These are phyloP conservation scores for Molanna angustata DNA, from an alignment of 2,888 invertebrate species.

Conservation along the genomic window DNA sequence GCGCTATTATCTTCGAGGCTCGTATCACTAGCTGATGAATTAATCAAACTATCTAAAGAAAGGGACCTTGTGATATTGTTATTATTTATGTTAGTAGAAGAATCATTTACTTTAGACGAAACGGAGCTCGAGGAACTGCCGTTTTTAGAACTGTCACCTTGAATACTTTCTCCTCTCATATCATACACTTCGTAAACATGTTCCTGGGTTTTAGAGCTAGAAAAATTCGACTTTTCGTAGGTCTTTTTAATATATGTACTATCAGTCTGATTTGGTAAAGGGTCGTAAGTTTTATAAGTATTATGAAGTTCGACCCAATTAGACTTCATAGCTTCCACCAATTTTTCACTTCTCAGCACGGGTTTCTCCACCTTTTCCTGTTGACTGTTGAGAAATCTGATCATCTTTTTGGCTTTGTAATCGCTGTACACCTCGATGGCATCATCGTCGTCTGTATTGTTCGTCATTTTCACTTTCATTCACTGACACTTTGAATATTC, in stretches of 20 bases:
- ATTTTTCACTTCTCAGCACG: constrained; percentile 43
- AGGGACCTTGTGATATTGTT: constrained; percentile 44
- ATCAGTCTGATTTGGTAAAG: constrained; percentile 29
- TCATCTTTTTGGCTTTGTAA: constrained; percentile 41
- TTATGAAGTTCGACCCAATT: constrained; percentile 54
- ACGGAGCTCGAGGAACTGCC: constrained; percentile 23
- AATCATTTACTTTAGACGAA: constrained; percentile 30
- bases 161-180: constrained; percentile 17
- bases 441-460: constrained; percentile 37
- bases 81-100: constrained; percentile 18
- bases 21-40: constrained; percentile 63
- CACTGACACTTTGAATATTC: constrained; percentile 3
- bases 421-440: constrained; percentile 39
- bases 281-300: constrained; percentile 49
- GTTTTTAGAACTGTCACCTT: constrained; percentile 22
- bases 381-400: constrained; percentile 43
- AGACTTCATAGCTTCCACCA: constrained; percentile 55
- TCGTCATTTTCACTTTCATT: constrained; percentile 33
- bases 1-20: constrained; percentile 60
- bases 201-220: constrained; percentile 24
- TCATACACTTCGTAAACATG: constrained; percentile 31
- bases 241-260: constrained; percentile 10
- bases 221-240: constrained; percentile 18
- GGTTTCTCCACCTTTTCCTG: constrained; percentile 44
- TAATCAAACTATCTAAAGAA: constrained; percentile 66